These are phyloP conservation scores for Oryzias dopingdopingensis DNA, from an alignment of 2,797 vertebrate species.

Conservation along the genomic window DNA sequence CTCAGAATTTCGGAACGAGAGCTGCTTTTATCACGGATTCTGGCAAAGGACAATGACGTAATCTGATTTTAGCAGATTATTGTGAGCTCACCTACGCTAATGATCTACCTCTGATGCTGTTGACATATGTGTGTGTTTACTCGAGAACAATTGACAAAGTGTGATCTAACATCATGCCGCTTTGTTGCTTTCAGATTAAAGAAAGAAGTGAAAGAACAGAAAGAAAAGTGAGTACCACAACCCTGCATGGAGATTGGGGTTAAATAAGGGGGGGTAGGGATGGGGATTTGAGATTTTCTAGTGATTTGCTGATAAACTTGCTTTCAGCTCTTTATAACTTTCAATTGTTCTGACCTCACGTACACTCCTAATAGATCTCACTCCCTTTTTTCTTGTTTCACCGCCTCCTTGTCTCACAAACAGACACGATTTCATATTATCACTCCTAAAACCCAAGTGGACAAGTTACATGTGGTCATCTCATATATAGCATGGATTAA, in stretches of 20 bases:
- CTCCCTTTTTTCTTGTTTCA: constrained; percentile 9
- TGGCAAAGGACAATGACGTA: constrained; percentile 41
- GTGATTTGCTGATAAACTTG: constrained; percentile 36
- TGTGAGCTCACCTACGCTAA: constrained; percentile 28
- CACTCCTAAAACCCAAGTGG: constrained; percentile 9
- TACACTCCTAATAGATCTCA: constrained; percentile 11
- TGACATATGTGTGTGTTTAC: constrained; percentile 56
- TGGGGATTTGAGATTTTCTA: constrained; percentile 53
- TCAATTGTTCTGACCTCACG: constrained; percentile 8
- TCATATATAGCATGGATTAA: constrained; percentile 22
- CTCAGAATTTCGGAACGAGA: constrained; percentile 42
- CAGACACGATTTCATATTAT: constrained; percentile 1
- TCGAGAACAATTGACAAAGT: constrained; percentile 30
- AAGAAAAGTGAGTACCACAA: constrained; percentile 92
- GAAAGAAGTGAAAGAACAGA: constrained; percentile 88
- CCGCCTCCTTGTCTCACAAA: constrained; percentile 12
- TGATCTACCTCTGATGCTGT: constrained; percentile 29
- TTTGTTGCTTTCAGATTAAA: constrained; percentile 86
- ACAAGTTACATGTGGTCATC: constrained; percentile 13
- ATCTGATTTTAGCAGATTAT: constrained; percentile 30
- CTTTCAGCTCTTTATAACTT: constrained; percentile 28
- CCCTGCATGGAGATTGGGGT: constrained; percentile 43
- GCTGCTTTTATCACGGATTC: constrained; percentile 41
- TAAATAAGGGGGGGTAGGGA: constrained; percentile 27
- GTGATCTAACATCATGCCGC: constrained; percentile 55